These are phyloP conservation scores for Amia ocellicauda DNA, from an alignment of 2,113 vertebrate species.

Conservation along the genomic window DNA sequence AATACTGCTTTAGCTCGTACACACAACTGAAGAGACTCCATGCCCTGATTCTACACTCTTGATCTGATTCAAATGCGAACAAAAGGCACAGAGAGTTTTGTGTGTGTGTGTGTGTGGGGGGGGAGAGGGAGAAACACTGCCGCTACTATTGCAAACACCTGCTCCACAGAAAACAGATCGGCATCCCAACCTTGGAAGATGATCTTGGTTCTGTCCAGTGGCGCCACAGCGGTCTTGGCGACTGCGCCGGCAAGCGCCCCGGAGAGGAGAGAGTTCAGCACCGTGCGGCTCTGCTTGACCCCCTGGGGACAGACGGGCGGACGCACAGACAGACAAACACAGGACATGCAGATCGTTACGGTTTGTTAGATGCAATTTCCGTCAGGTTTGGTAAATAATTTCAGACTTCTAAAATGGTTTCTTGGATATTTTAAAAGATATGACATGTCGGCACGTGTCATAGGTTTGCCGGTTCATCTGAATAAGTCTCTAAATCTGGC, in stretches of 20 bases:
- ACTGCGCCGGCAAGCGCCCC: slow-evolving; percentile 92
- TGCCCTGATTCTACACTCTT: too few species aligned
- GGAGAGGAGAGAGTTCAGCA: slow-evolving; percentile 82
- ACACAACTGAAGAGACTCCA: too few species aligned
- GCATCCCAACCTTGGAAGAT: slow-evolving; percentile 88
- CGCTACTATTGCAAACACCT: too few species aligned
- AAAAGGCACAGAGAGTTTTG: too few species aligned
- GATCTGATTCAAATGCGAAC: too few species aligned
- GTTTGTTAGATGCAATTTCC: not conserved
- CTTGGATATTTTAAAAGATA: not conserved
- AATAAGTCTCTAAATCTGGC: not conserved
- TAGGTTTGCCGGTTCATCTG: not conserved
- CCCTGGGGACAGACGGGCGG: slow-evolving; percentile 54
- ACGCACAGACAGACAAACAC: not conserved
- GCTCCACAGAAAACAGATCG: slow-evolving; percentile 5
- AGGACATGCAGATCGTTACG: not conserved
- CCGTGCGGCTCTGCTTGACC: slow-evolving; percentile 62
- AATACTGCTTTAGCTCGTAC: too few species aligned
- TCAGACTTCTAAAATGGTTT: not conserved
- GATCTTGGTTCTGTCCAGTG: slow-evolving; percentile 96
- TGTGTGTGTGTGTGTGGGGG: too few species aligned
- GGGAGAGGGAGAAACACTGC: too few species aligned
- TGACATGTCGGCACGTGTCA: not conserved
- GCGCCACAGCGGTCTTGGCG: slow-evolving; percentile 92
- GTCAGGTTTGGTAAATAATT: not conserved